Evolutionary conservation across 2,888 invertebrate species (phyloP), one percentile per base, ranked within the genome.

Genomic region (Sabatieria punctata): DNA sequence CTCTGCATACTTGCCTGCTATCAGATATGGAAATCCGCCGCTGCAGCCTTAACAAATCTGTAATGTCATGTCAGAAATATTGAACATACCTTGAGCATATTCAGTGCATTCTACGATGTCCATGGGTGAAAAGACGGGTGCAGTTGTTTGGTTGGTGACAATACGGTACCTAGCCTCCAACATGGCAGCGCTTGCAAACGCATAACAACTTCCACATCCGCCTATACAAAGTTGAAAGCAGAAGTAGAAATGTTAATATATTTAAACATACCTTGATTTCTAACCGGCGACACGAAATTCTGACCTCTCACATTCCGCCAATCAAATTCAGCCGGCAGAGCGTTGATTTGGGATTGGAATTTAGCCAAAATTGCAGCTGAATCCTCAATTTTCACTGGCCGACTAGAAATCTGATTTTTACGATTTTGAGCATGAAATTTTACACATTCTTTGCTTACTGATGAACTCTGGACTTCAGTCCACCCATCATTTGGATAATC

Each of bases 181-280:
- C 66, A 70, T 70, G 0, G 61, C 72, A 61, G 69, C 60, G 11
- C 71, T 65, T 1, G 70, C 65, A 59, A 73, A 73, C 2, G 71
- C 67, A 55, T 71, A 73, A 52, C 73, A 73, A 51, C 70, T 70
- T 1, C 72, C 72, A 59, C 72, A 72, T 1, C 40, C 22, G 2
- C 57, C 70, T 68, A 36, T 6, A 45, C n/a, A 30, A 30, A 8
- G n/a, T 38, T 22, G 36, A 36, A 15, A 36, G 36, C 4, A 4
- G 15, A 19, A 6, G 19, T 4, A 4, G 4, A 36, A 36, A 15
- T 4, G n/a, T 36, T 8, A 22, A 4, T 22, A 40, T 19, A 11
- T 40, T 30, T 4, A 11, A 25, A 37, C 15, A 19, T 2, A 48
- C 48, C 43, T 44, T 49, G 49, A 22, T 45, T 41, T 8, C 49